These are phyloP conservation scores for Mesochorus sp. DNA, from an alignment of 2,888 invertebrate species.

Conservation along the genomic window DNA sequence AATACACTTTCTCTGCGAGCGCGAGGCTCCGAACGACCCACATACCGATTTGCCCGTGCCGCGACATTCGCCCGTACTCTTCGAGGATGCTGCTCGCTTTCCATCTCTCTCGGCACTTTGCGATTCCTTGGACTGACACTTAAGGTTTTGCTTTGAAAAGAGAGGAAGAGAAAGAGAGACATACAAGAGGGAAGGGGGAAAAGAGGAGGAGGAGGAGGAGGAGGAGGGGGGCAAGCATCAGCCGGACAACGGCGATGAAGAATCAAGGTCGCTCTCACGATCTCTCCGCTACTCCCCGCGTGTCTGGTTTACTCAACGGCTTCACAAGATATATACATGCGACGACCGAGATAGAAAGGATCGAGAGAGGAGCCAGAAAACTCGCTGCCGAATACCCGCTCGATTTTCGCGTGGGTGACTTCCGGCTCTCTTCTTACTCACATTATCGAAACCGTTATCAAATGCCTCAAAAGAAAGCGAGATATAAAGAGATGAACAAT, in stretches of 20 bases:
- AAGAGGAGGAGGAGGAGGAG: neutral
- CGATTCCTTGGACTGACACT: constrained; percentile 20
- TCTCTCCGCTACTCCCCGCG: constrained; percentile 66
- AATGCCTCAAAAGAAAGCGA: no score
- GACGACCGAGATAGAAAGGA: neutral
- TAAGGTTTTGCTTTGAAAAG: constrained; percentile 3
- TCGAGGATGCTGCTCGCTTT: constrained; percentile 61
- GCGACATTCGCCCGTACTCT: constrained; percentile 44
- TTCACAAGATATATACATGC: constrained; percentile 14
- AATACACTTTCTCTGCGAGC: constrained; percentile 77
- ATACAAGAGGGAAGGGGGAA: neutral
- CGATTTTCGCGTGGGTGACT: constrained; percentile 27
- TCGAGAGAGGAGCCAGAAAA: neutral
- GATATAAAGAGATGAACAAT: no score
- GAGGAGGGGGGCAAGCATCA: neutral
- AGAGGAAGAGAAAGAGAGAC: neutral
- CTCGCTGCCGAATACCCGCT: neutral
- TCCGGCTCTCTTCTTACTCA: neutral
- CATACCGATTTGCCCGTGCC: constrained; percentile 75
- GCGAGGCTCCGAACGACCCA: constrained; percentile 74
- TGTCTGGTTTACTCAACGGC: constrained; percentile 27
- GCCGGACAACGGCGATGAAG: constrained; percentile 51
- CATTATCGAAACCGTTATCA: no score
- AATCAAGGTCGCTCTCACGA: constrained; percentile 80
- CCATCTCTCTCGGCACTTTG: constrained; percentile 8